Conservation (phyloP, 1,140 invertebrate genomes). For the Manduca sexta region DNA sequence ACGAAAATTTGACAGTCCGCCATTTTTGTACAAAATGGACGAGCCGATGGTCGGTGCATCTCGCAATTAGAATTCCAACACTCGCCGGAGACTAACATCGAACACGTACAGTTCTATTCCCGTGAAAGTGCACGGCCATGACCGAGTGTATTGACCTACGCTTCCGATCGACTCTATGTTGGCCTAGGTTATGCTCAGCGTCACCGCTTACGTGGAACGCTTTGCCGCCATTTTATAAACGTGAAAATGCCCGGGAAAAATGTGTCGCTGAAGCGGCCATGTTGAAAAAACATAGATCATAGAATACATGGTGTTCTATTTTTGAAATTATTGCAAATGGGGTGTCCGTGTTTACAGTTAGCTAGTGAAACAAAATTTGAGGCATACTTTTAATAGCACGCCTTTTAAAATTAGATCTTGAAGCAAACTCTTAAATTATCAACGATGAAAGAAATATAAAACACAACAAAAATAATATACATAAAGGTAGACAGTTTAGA, state of each 20-base stretch:
- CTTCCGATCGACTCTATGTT: constrained; percentile 57
- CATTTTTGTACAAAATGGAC: no score
- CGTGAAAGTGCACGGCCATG: constrained; percentile 60
- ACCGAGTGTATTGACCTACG: constrained; percentile 64
- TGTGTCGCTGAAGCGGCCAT: background rate
- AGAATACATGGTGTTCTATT: background rate
- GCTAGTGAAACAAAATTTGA: no score
- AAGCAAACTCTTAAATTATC: no score
- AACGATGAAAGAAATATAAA: no score
- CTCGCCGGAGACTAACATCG: constrained; percentile 36
- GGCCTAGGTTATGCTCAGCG: constrained; percentile 56
- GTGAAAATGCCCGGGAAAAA: constrained; percentile 20
- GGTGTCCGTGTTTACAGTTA: background rate
- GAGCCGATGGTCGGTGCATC: no score
- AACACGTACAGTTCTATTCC: constrained; percentile 49
- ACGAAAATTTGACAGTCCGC: no score
- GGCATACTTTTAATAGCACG: no score
- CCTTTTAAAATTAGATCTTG: no score
- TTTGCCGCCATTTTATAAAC: constrained; percentile 23
- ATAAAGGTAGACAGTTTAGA: no score
- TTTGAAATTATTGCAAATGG: background rate
- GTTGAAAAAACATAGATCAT: no score
- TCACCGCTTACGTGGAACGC: constrained; percentile 38
- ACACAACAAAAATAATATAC: no score
- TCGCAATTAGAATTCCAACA: constrained; percentile 37